Evolutionary conservation across 1,140 invertebrate genomes (phyloP).

Genomic region (Ptiloglossa arizonensis): DNA sequence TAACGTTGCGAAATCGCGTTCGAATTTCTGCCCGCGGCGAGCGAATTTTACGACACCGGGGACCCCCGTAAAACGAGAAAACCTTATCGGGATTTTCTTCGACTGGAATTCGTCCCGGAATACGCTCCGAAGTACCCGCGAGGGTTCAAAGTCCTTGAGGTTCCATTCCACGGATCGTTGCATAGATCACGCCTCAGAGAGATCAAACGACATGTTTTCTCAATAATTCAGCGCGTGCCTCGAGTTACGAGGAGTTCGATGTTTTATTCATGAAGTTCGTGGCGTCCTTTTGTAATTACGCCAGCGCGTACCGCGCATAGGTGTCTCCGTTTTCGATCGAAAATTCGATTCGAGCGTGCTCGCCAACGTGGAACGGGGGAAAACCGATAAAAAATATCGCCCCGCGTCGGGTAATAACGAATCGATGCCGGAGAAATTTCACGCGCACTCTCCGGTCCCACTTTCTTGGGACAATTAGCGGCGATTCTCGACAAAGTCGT

Average conservation of each 20-base stretch:
- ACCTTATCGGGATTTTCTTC: too few relatives aligned
- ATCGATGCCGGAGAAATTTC: conserved; percentile 39
- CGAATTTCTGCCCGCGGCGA: too few relatives aligned
- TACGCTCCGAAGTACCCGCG: background rate
- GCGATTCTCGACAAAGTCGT: too few relatives aligned
- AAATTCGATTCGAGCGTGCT: conserved; percentile 37
- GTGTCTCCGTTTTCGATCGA: conserved; percentile 50
- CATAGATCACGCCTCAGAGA: conserved; percentile 32
- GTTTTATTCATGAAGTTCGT: conserved; percentile 65
- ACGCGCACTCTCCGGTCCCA: conserved; percentile 4
- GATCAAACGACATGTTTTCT: conserved; percentile 54
- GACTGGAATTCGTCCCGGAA: too few relatives aligned
- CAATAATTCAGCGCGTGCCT: conserved; percentile 67
- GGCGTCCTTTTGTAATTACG: conserved; percentile 66
- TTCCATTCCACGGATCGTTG: conserved; percentile 1
- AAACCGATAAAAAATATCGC: too few relatives aligned
- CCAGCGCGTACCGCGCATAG: conserved; percentile 35
- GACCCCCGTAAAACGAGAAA: too few relatives aligned
- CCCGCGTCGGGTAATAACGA: conserved; percentile 53
- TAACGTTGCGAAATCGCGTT: too few relatives aligned
- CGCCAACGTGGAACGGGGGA: too few relatives aligned
- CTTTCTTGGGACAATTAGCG: conserved; percentile 33
- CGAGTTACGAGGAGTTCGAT: conserved; percentile 57
- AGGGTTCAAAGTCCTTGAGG: conserved; percentile 46
- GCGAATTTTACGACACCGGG: too few relatives aligned